phyloP scores from a whole-genome alignment of 2,113 vertebrate species.

The Sialia sialis region DNA sequence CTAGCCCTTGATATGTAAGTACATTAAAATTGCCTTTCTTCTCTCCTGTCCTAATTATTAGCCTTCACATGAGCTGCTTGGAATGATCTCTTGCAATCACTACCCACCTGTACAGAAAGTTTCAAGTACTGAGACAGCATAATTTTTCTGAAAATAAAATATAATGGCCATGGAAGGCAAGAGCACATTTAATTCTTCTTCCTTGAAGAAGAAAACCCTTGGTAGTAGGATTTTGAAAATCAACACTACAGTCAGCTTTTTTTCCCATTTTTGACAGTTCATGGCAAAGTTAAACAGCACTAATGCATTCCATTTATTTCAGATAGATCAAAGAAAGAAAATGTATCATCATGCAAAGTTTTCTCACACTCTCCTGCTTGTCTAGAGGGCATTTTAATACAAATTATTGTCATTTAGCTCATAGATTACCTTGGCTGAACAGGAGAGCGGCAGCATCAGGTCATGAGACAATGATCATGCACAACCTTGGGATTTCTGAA shows the following conservation, averaged over 20 bases:
- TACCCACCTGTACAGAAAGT: not conserved
- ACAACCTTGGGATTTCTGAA: not conserved
- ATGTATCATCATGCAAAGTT: slow-evolving; percentile 49
- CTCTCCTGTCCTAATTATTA: not conserved
- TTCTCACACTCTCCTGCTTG: slow-evolving; percentile 6
- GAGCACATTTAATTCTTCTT: not conserved
- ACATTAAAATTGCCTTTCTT: not conserved
- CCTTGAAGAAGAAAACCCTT: slow-evolving; percentile 45
- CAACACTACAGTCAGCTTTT: slow-evolving; percentile 27
- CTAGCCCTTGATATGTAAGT: not conserved
- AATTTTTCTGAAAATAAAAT: slow-evolving; percentile 18
- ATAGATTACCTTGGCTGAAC: slow-evolving; percentile 34
- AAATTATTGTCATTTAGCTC: slow-evolving; percentile 50
- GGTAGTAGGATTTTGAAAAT: slow-evolving; percentile 58
- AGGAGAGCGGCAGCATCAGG: slow-evolving; percentile 20
- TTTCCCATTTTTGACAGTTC: slow-evolving; percentile 26
- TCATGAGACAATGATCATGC: not conserved
- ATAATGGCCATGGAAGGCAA: not conserved
- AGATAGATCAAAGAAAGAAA: slow-evolving; percentile 69
- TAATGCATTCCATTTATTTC: slow-evolving; percentile 66
- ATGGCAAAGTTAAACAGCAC: slow-evolving; percentile 62
- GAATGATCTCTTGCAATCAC: not conserved
- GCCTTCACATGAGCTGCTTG: not conserved
- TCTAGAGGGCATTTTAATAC: slow-evolving; percentile 42
- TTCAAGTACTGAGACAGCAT: not conserved